Base-by-base conservation (phyloP, 2,113 vertebrate genomes). In the Bos indicus region DNA sequence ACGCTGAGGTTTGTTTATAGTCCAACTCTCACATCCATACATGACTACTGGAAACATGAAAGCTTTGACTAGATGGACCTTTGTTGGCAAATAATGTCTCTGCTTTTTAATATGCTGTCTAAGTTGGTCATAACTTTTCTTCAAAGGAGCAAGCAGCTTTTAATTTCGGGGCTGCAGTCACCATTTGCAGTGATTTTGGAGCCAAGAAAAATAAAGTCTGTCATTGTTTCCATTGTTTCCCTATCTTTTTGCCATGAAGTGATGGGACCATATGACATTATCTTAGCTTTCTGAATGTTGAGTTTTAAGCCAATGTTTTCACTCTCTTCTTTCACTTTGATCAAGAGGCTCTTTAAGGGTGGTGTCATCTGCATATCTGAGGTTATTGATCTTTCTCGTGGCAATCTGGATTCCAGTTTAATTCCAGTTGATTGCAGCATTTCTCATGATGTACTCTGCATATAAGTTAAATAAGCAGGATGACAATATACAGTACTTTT, bases 1-100 rank as follows among this genome's bases (percentile, higher is more conserved):
- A 17, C 0, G 0, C 33, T 67, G 17, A 21, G 2, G 8, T 67
- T 67, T 67, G 30, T n/a, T n/a, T 10, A n/a, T 21, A 36, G 1
- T 71, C 64, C n/a, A 36, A 71, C 9, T 71, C 64, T 71, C 17
- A 36, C n/a, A 36, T 71, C 17, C n/a, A 71, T 71, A 21, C 64
- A 36, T 71, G 33, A 67, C 64, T 67, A 19, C 16, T 67, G 4
- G 17, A 71, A 71, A 71, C 36, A 71, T n/a, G 7, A 71, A 21
- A 71, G 64, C 64, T 21, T 71, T 71, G n/a, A 71, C 17, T 21
- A 71, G 64, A 21, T 36, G 64, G n/a, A 71, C n/a, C n/a, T 71
- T 71, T 71, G n/a, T 71, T 71, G 64, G 64, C 64, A 36, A 36
- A 71, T 36, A 71, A n/a, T 67, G 64, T 36, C 64, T 36, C 17